Percentiles rank a stretch among this genome's conserved stretches.
Conservation (phyloP, 2,888 invertebrate species). For the Drosophila monieri region DNA sequence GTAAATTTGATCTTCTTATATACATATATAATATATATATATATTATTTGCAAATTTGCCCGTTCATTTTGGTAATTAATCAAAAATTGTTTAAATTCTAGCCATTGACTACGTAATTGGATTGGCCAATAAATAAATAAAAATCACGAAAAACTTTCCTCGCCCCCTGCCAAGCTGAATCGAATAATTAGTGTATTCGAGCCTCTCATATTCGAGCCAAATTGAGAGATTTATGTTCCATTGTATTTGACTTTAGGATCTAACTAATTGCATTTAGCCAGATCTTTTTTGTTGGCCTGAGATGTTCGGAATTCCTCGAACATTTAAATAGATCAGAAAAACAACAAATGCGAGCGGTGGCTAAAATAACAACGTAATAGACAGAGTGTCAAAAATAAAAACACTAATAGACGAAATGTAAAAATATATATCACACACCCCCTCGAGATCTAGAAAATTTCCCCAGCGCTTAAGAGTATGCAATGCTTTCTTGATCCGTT, state of each 20-base stretch:
- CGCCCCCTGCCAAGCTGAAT: conserved; percentile 2
- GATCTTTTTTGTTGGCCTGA: conserved; percentile 6
- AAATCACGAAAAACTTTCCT: conserved; percentile 20
- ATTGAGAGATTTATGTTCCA: conserved; percentile 3
- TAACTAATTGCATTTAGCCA: conserved; percentile 37
- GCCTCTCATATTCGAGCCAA: conserved; percentile 4
- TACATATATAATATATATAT: conserved; percentile 6
- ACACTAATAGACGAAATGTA: conserved; percentile 34
- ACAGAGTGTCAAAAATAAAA: conserved; percentile 66
- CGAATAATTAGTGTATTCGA: conserved; percentile 2
- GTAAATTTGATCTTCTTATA: conserved; percentile 1
- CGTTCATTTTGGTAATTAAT: conserved; percentile 29
- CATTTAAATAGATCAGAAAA: conserved; percentile 45
- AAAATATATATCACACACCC: conserved; percentile 18
- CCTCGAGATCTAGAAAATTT: neutral
- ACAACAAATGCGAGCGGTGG: conserved; percentile 44
- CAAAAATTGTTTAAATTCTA: conserved; percentile 41
- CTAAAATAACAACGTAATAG: conserved; percentile 70
- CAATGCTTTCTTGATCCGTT: conserved; percentile 10
- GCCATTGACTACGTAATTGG: conserved; percentile 28
- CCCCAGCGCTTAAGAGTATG: conserved; percentile 57
- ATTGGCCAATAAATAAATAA: conserved; percentile 23
- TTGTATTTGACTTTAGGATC: conserved; percentile 26
- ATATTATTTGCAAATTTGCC: conserved; percentile 1
- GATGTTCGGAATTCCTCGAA: conserved; percentile 56